phyloP scores from a whole-genome alignment of 30 jellyfish, hydroid and myxozoan genomes.

The Haliclystus octoradiatus region DNA sequence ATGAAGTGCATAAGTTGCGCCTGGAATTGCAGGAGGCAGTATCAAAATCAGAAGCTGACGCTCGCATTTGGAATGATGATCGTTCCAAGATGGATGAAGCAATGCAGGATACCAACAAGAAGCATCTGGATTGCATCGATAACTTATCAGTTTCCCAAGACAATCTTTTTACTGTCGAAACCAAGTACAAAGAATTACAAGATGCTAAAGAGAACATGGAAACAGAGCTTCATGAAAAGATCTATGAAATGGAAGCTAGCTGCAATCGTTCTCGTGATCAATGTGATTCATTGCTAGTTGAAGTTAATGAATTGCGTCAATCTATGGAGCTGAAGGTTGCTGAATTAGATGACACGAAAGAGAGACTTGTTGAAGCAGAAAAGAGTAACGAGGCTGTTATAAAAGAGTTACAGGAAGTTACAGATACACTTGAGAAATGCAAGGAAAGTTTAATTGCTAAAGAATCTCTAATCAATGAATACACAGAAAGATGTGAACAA shows the following conservation, averaged over 20 bases:
- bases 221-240: neutral
- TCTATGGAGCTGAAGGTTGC: neutral
- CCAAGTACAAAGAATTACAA: neutral
- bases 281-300: neutral
- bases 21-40: neutral
- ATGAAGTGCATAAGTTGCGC: slow-evolving; percentile 4
- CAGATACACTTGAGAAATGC: slow-evolving; percentile 13
- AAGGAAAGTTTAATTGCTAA: neutral
- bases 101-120: neutral
- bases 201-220: neutral
- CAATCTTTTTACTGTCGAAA: neutral
- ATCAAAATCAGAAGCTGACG: neutral
- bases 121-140: neutral
- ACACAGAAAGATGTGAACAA: neutral
- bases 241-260: neutral
- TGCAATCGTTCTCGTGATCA: neutral
- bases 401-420: neutral
- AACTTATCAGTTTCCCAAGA: neutral
- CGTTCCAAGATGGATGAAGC: neutral
- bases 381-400: slow-evolving; percentile 11
- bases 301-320: neutral
- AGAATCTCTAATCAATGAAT: neutral
- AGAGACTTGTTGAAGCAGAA: neutral
- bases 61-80: neutral
- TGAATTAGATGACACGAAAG: neutral